Evolutionary conservation across 1,140 invertebrate species (phyloP).

Genomic region (Gryllus bimaculatus): DNA sequence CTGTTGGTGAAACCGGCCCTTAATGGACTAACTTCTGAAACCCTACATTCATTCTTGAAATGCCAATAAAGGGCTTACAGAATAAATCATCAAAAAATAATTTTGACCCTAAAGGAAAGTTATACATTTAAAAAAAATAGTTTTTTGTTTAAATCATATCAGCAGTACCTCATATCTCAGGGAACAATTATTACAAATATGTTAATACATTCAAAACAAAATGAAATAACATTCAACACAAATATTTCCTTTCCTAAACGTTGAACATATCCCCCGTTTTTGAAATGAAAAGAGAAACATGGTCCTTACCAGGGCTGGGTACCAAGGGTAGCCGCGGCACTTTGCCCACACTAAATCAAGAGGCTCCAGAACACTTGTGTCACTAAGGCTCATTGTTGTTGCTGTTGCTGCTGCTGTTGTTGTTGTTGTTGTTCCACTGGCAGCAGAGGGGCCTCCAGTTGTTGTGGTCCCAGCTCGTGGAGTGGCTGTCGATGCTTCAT

Average conservation of each 20-base stretch:
- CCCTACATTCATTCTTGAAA: too few species aligned
- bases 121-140: too few species aligned
- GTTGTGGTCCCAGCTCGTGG: background rate
- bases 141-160: too few species aligned
- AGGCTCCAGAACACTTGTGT: slow-evolving; percentile 49
- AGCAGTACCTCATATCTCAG: too few species aligned
- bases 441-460: background rate
- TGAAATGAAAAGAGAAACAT: background rate
- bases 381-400: background rate
- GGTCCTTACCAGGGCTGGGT: slow-evolving; percentile 68
- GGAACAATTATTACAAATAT: too few species aligned
- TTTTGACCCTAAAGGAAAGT: too few species aligned
- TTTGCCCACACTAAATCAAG: slow-evolving; percentile 94
- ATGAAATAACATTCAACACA: slow-evolving; percentile 13
- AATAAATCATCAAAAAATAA: too few species aligned
- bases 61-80: too few species aligned
- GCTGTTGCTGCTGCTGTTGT: background rate
- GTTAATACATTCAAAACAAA: background rate
- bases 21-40: too few species aligned
- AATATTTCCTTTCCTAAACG: background rate
- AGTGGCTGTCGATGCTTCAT: background rate
- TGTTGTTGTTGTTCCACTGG: slow-evolving; percentile 23
- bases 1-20: too few species aligned
- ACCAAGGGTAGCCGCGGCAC: slow-evolving; percentile 93
- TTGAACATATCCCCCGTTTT: too few species aligned